A percentile compares a stretch with the other conserved stretches of the same genome.
These are phyloP conservation scores for Diplosoma virens DNA, from an alignment of 23 tunicate species.

Conservation along the genomic window DNA sequence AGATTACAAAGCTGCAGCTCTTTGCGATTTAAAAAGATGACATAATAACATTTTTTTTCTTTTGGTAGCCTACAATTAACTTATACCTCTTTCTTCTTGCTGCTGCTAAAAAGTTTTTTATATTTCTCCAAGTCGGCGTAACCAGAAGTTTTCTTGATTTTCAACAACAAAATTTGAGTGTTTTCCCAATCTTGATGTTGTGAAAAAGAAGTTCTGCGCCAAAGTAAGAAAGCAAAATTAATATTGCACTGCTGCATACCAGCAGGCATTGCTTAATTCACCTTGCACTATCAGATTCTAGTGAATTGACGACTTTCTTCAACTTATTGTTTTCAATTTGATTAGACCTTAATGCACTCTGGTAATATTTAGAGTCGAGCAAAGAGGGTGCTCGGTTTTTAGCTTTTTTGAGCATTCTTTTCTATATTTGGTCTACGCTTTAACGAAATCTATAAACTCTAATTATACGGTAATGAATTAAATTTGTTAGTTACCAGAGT, in stretches of 20 bases:
- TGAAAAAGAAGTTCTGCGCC: neutral
- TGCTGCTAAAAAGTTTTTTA: neutral
- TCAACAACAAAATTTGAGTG: conserved; percentile 47
- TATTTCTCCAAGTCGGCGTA: conserved; percentile 48
- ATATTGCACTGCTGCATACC: conserved; percentile 1
- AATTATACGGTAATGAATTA: too few species aligned
- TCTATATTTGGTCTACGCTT: too few species aligned
- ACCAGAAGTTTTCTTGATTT: conserved; percentile 44
- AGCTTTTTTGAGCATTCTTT: neutral
- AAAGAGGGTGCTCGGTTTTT: conserved; percentile 29
- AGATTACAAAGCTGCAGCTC: too few species aligned
- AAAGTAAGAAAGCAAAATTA: too few species aligned
- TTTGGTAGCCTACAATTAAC: too few species aligned
- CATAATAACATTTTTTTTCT: too few species aligned
- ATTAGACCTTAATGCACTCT: conserved; percentile 64
- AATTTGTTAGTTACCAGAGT: too few species aligned
- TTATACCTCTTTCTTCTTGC: neutral
- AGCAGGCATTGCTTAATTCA: neutral
- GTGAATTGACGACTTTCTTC: conserved; percentile 11
- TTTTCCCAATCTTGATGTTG: conserved; percentile 39
- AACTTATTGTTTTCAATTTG: conserved; percentile 43
- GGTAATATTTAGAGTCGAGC: conserved; percentile 60
- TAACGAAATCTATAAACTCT: too few species aligned
- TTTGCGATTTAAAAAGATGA: too few species aligned
- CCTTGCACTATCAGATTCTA: neutral